Evolutionary conservation across 2,113 vertebrate genomes (phyloP), one percentile per base, ranked within the genome.

Genomic region (Thalassoma bifasciatum): DNA sequence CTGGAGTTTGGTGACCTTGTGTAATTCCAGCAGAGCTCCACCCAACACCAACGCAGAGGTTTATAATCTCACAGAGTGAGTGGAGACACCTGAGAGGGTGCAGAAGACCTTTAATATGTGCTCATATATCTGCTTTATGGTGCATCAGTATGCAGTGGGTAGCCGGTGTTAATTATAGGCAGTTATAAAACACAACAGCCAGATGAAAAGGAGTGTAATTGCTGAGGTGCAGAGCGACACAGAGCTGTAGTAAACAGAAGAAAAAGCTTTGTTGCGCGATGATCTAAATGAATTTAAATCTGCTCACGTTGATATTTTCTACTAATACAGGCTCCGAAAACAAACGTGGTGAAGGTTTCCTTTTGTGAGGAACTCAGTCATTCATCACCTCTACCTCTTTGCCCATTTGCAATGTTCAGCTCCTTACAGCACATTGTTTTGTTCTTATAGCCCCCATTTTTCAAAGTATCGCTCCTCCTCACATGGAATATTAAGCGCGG

Each of bases 51-150:
- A 26, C 44, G 10, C 62, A 44, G 22, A 44, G 11, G 23, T 72
- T n/a, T 46, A 40, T 40, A n/a, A 22, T 60, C 36, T 44, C 13
- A 56, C 49, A 14, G 17, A 52, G 1, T 16, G 2, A 68, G 23
- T 42, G 23, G 42, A 58, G 57, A 69, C 19, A 16, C n/a, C 42
- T 36, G 23, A 9, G 36, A 58, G 36, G 60, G 66, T 0, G 16
- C n/a, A 21, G 30, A 30, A 6, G 30, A 30, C 30, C 30, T 30
- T 30, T 30, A 30, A 30, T 30, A 30, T 30, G 30, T 6, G 30
- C 30, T 30, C 30, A 30, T 30, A 30, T 30, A 30, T 30, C 6
- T 44, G 44, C 23, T 79, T 79, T 67, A 72, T 75, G 47, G 46
- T 57, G 19, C 50, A 49, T 67, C 19, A 10, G 11, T 13, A 58